These are phyloP conservation scores for Triplophysa rosa DNA, from an alignment of 2,113 vertebrate species.

Conservation along the genomic window DNA sequence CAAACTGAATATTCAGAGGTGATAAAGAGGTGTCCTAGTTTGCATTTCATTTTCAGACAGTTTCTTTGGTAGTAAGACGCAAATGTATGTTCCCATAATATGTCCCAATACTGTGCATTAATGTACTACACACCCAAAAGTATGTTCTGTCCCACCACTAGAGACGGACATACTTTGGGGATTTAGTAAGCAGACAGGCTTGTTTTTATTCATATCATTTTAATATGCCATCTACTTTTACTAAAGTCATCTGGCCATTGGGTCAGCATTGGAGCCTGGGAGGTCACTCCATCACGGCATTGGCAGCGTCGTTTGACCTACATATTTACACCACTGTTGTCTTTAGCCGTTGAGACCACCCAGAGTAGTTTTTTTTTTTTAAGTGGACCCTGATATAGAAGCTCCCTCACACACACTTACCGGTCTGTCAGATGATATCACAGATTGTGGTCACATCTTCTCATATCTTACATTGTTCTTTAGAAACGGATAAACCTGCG, in stretches of 20 bases:
- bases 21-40: too few species aligned
- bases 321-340: not conserved
- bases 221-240: not conserved
- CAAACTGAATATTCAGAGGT: too few species aligned
- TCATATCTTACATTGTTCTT: not conserved
- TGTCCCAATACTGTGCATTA: not conserved
- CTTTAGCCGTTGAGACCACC: not conserved
- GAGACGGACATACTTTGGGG: not conserved
- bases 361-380: slow-evolving; percentile 2
- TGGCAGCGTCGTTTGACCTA: slow-evolving; percentile 15
- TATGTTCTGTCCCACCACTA: not conserved
- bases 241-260: not conserved
- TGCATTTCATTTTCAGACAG: too few species aligned
- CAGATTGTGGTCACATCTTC: not conserved
- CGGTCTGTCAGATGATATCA: not conserved
- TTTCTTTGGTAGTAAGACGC: too few species aligned
- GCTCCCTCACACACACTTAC: not conserved
- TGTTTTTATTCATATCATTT: not conserved
- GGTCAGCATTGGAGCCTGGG: slow-evolving; percentile 13
- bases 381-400: not conserved
- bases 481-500: not conserved
- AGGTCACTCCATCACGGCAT: slow-evolving; percentile 33
- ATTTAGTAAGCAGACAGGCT: not conserved
- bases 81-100: not conserved
- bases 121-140: not conserved